Conservation (phyloP, 2,797 vertebrate species). For the Sebastes miniatus region DNA sequence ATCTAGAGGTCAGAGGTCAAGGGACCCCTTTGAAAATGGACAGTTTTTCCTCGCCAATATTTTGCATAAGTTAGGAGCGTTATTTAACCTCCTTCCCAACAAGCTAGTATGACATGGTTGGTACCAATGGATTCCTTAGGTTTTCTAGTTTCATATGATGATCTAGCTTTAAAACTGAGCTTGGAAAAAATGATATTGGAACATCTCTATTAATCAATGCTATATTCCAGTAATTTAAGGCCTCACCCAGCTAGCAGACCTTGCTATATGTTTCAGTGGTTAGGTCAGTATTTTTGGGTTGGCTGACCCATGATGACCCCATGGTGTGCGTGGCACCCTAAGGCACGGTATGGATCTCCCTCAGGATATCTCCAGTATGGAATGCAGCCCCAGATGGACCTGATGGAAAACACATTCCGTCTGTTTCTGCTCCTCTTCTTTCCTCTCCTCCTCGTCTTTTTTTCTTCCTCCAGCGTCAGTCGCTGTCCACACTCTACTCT, state of each 20-base stretch:
- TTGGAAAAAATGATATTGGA: too few relatives aligned
- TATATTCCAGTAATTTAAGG: neutral
- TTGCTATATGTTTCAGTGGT: neutral
- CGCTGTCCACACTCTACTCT: slow-evolving; percentile 35
- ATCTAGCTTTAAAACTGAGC: too few relatives aligned
- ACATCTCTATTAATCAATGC: neutral
- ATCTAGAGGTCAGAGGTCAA: too few relatives aligned
- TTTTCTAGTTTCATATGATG: too few relatives aligned
- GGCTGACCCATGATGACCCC: slow-evolving; percentile 54
- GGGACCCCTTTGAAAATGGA: too few relatives aligned
- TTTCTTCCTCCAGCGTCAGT: slow-evolving; percentile 28
- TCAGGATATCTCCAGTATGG: slow-evolving; percentile 63
- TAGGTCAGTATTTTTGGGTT: slow-evolving; percentile 31
- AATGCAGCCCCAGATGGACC: slow-evolving; percentile 77
- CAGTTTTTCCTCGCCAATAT: too few relatives aligned
- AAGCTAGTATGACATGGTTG: too few relatives aligned
- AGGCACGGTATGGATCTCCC: slow-evolving; percentile 52
- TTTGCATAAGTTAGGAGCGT: too few relatives aligned
- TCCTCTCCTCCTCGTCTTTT: slow-evolving; percentile 26
- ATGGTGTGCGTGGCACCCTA: slow-evolving; percentile 36
- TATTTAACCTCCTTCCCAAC: too few relatives aligned
- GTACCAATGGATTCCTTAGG: too few relatives aligned
- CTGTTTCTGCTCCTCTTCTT: slow-evolving; percentile 33
- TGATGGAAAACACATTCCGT: slow-evolving; percentile 78
- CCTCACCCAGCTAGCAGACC: neutral